phyloP scores from a whole-genome alignment of 1,140 invertebrate genomes.

The Ostrea edulis region DNA sequence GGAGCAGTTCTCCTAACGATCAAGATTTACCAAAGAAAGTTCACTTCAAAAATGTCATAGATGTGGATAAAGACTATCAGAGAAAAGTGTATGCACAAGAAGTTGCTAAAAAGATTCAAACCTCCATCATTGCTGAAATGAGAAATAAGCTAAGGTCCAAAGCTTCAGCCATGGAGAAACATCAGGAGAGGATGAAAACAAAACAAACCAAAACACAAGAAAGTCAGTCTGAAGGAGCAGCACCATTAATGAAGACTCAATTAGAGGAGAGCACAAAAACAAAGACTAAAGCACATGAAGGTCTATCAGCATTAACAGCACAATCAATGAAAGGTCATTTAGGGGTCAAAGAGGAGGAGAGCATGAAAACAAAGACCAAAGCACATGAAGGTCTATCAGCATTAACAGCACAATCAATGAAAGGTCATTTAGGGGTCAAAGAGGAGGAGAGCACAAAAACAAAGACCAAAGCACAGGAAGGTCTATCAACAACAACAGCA shows the following conservation, averaged over 20 bases:
- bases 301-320: no score
- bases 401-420: no score
- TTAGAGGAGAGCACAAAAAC: neutral
- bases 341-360: no score
- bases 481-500: no score
- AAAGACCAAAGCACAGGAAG: no score
- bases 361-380: no score
- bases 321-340: no score
- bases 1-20: neutral
- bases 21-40: neutral
- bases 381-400: no score
- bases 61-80: constrained; percentile 23
- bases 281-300: neutral
- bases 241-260: neutral
- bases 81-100: constrained; percentile 31
- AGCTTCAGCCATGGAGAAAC: constrained; percentile 11
- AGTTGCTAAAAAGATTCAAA: constrained; percentile 11
- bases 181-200: constrained; percentile 22
- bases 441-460: no score
- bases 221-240: neutral
- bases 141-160: constrained; percentile 14
- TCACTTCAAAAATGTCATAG: constrained; percentile 16
- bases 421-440: no score
- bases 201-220: neutral
- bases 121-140: constrained; percentile 23